Evolutionary conservation across 2,113 vertebrate genomes (phyloP).

Genomic region (Pitta sordida): DNA sequence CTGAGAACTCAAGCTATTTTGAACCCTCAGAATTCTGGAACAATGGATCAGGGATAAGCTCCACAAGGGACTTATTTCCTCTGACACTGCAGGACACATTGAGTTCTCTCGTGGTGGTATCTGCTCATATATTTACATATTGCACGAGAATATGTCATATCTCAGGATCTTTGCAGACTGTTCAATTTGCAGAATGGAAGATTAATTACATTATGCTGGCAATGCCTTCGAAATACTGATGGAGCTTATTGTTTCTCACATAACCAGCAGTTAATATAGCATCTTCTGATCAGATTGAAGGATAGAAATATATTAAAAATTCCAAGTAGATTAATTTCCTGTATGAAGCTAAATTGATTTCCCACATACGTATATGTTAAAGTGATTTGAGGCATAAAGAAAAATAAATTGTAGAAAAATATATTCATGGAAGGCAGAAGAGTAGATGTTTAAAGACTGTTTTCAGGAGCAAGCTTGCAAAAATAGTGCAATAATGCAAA

Average conservation of each 20-base stretch:
- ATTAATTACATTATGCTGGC: conserved; percentile 72
- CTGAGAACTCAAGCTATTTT: neutral
- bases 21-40: neutral
- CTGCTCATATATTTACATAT: conserved; percentile 50
- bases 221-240: conserved; percentile 54
- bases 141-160: conserved; percentile 51
- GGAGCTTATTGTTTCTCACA: conserved; percentile 58
- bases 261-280: conserved; percentile 69
- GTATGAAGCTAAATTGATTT: conserved; percentile 70
- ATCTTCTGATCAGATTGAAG: conserved; percentile 70
- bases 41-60: conserved; percentile 13
- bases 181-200: conserved; percentile 71
- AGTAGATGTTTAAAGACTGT: neutral
- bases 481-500: neutral
- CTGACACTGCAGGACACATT: neutral
- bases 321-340: conserved; percentile 78
- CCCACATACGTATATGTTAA: conserved; percentile 25
- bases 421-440: neutral
- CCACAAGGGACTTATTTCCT: neutral
- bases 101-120: neutral
- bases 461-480: neutral
- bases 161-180: conserved; percentile 60
- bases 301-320: conserved; percentile 79
- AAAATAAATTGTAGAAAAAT: conserved; percentile 5
- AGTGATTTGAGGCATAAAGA: conserved; percentile 40